Percentiles rank a stretch among this genome's conserved stretches.
Evolutionary conservation across 2,113 vertebrate species (phyloP).

Genomic region (Myrmecophaga tridactyla): DNA sequence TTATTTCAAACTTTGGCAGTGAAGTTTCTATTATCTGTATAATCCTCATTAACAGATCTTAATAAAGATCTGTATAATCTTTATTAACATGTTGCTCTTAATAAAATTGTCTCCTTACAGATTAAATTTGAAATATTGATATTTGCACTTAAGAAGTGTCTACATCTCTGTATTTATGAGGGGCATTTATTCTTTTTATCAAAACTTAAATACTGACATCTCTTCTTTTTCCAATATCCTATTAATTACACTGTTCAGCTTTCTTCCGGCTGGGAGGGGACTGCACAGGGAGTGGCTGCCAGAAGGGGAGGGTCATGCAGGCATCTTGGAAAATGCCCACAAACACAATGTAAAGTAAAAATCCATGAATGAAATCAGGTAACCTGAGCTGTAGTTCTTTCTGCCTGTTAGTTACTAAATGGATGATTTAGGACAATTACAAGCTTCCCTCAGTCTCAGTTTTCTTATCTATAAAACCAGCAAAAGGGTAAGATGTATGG

Average conservation of each 20-base stretch:
- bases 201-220: neutral
- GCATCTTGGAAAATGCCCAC: neutral
- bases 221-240: neutral
- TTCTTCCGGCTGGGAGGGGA: neutral
- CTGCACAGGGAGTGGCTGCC: neutral
- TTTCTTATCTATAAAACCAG: too few species aligned
- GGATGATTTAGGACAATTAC: too few species aligned
- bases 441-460: too few species aligned
- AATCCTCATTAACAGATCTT: neutral
- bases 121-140: neutral
- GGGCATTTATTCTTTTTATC: neutral
- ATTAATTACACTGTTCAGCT: neutral
- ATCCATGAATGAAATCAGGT: neutral
- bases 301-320: neutral
- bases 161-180: too few species aligned
- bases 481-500: too few species aligned
- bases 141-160: neutral
- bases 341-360: neutral
- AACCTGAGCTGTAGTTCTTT: too few species aligned
- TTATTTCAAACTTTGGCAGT: neutral
- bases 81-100: neutral
- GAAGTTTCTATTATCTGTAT: neutral
- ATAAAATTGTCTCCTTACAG: neutral
- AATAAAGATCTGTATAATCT: too few species aligned
- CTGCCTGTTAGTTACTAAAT: too few species aligned